These are phyloP conservation scores for Cyclura pinguis DNA, from an alignment of 2,797 vertebrate genomes.

Conservation along the genomic window DNA sequence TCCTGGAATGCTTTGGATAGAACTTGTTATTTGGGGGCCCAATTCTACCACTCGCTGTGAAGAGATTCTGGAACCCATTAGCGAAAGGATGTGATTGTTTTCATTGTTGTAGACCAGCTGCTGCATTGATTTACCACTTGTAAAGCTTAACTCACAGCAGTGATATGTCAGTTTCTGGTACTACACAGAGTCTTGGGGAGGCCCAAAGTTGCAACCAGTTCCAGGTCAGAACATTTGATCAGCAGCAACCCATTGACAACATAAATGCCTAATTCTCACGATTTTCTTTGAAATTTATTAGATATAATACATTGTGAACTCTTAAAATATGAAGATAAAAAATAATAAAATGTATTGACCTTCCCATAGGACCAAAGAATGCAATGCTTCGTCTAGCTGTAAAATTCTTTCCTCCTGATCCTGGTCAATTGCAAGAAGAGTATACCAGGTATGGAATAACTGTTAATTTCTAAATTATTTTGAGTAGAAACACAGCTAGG, in stretches of 20 bases:
- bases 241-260: neutral
- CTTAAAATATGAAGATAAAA: neutral
- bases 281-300: neutral
- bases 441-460: slow-evolving; percentile 86
- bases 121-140: too few relatives aligned
- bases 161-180: too few relatives aligned
- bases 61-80: too few relatives aligned
- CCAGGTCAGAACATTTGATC: neutral
- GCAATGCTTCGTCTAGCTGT: slow-evolving; percentile 91
- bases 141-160: neutral
- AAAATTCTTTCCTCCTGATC: slow-evolving; percentile 99
- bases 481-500: neutral
- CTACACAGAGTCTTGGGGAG: too few relatives aligned
- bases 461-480: neutral
- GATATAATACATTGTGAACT: neutral
- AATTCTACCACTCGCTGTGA: too few relatives aligned
- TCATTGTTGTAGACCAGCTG: too few relatives aligned
- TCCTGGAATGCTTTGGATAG: too few relatives aligned
- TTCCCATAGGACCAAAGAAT: slow-evolving; percentile 88
- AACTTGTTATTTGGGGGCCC: too few relatives aligned
- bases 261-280: neutral
- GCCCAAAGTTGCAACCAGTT: too few relatives aligned
- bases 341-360: slow-evolving; percentile 2
- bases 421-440: slow-evolving; percentile 96
- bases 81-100: too few relatives aligned